These are phyloP conservation scores for Tenualosa thibaudeaui DNA, from an alignment of 2,797 vertebrate genomes.

Conservation along the genomic window DNA sequence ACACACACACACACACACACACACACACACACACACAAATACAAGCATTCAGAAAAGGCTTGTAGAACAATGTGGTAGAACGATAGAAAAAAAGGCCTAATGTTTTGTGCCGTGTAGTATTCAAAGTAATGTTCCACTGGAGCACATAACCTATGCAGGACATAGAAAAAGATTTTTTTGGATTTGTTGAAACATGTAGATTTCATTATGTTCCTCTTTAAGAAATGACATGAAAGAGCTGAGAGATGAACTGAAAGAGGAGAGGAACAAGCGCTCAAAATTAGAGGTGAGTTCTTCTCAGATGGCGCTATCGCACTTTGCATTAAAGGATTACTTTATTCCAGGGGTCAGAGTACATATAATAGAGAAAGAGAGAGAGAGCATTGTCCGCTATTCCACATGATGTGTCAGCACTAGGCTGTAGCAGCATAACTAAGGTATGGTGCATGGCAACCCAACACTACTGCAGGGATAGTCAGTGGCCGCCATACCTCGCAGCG, in stretches of 20 bases:
- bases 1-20: not conserved
- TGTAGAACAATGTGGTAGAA: not conserved
- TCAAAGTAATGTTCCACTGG: not conserved
- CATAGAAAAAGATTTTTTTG: not conserved
- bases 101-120: not conserved
- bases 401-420: no score
- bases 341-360: no score
- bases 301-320: no score
- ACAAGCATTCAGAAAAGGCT: not conserved
- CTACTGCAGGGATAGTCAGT: no score
- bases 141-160: not conserved
- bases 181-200: not conserved
- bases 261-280: not conserved
- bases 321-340: no score
- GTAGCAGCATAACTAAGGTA: no score
- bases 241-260: not conserved
- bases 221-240: conserved; percentile 15
- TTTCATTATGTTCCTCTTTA: not conserved
- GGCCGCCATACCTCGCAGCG: no score
- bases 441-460: no score
- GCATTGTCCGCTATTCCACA: no score
- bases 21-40: not conserved
- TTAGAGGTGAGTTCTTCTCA: not conserved
- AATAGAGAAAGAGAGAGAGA: no score
- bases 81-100: not conserved